Conservation (phyloP, 2,113 vertebrate species). For the Argyrosomus japonicus region DNA sequence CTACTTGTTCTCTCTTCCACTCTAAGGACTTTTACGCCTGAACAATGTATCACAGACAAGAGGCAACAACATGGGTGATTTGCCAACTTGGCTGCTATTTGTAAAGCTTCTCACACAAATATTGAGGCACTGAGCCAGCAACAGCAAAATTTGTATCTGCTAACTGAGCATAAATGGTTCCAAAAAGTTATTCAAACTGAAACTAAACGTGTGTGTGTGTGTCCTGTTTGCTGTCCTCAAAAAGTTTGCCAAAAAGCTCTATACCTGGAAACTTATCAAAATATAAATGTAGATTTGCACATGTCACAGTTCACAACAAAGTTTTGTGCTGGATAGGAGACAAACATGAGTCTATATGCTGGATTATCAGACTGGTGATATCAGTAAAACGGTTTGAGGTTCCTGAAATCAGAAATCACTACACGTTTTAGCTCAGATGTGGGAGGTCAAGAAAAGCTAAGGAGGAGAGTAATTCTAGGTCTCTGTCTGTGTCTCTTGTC, state of each 20-base stretch:
- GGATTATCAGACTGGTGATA: neutral
- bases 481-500: slow-evolving; percentile 48
- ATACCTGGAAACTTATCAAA: slow-evolving; percentile 11
- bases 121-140: slow-evolving; percentile 29
- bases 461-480: slow-evolving; percentile 40
- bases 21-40: slow-evolving; percentile 1
- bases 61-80: slow-evolving; percentile 28
- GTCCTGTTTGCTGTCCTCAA: slow-evolving; percentile 12
- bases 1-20: slow-evolving; percentile 14
- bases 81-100: slow-evolving; percentile 52
- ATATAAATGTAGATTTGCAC: neutral
- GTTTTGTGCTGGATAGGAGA: neutral
- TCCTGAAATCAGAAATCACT: neutral
- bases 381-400: neutral
- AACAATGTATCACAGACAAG: slow-evolving; percentile 10
- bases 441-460: slow-evolving; percentile 11
- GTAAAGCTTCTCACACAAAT: slow-evolving; percentile 35
- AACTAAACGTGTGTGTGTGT: slow-evolving; percentile 20
- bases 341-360: neutral
- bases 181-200: slow-evolving; percentile 26
- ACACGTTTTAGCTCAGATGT: neutral
- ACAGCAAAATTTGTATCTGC: slow-evolving; percentile 41
- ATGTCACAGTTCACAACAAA: too few species aligned
- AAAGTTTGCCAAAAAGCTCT: neutral
- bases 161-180: slow-evolving; percentile 14